Evolutionary conservation across 2,113 vertebrate genomes (phyloP).

Genomic region (Chrysemys picta): DNA sequence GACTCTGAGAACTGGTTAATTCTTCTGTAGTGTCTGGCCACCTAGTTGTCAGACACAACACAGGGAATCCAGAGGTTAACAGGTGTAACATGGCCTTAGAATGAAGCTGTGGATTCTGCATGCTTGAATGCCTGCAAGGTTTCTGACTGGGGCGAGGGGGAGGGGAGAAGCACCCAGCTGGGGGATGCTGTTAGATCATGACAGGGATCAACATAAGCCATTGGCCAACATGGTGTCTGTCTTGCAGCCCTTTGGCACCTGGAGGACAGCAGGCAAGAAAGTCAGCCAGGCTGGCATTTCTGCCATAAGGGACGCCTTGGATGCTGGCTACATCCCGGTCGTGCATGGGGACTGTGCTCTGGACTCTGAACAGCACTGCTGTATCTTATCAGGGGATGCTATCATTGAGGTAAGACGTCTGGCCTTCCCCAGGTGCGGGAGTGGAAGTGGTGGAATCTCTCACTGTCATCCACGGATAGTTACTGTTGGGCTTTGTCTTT

Average conservation of each 20-base stretch:
- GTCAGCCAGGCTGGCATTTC: background rate
- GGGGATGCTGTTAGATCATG: background rate
- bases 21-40: background rate
- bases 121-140: fast-evolving
- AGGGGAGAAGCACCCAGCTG: background rate
- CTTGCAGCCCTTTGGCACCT: slow-evolving; percentile 17
- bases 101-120: background rate
- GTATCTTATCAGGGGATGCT: background rate
- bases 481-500: background rate
- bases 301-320: background rate
- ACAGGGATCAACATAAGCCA: background rate
- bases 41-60: no score
- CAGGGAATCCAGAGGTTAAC: background rate
- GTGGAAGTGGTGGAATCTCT: background rate
- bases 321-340: background rate
- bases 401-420: background rate
- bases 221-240: background rate
- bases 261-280: background rate
- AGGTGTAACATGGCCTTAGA: background rate
- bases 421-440: background rate
- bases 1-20: background rate
- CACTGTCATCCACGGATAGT: background rate
- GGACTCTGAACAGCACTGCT: background rate
- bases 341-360: background rate
- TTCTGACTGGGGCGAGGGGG: background rate